Evolutionary conservation across 2,888 invertebrate genomes (phyloP).

Genomic region (Ophion costatus): DNA sequence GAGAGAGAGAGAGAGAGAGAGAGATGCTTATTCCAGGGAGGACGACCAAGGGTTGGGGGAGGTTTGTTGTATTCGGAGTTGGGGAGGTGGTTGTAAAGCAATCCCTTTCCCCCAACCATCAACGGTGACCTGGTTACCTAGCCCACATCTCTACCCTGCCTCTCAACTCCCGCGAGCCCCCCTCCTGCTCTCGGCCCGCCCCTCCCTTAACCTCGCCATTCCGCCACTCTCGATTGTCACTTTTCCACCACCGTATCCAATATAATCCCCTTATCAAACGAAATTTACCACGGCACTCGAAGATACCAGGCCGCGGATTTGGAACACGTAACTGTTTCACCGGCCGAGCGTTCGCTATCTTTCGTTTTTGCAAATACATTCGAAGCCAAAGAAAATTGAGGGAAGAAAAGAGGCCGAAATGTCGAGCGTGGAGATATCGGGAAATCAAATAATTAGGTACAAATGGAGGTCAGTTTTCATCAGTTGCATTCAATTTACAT

Average conservation of each 20-base stretch:
- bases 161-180: constrained; percentile 64
- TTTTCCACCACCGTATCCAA: constrained; percentile 23
- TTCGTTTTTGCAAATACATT: no score
- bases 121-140: constrained; percentile 79
- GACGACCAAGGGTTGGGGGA: constrained; percentile 29
- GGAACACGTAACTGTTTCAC: not conserved
- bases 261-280: not conserved
- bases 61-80: constrained; percentile 71
- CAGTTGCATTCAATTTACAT: no score
- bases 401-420: no score
- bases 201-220: constrained; percentile 19
- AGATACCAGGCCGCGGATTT: not conserved
- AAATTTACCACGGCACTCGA: constrained; percentile 6
- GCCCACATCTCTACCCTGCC: constrained; percentile 72
- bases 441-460: no score
- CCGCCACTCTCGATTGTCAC: constrained; percentile 38
- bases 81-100: constrained; percentile 76
- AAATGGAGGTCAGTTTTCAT: no score
- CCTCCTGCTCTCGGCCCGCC: constrained; percentile 48
- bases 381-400: no score
- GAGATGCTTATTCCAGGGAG: constrained; percentile 68
- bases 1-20: constrained; percentile 17
- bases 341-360: no score
- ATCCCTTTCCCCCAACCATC: constrained; percentile 73
- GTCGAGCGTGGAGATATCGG: no score